Evolutionary conservation across 2,113 vertebrate genomes (phyloP).

Genomic region (Sander lucioperca): DNA sequence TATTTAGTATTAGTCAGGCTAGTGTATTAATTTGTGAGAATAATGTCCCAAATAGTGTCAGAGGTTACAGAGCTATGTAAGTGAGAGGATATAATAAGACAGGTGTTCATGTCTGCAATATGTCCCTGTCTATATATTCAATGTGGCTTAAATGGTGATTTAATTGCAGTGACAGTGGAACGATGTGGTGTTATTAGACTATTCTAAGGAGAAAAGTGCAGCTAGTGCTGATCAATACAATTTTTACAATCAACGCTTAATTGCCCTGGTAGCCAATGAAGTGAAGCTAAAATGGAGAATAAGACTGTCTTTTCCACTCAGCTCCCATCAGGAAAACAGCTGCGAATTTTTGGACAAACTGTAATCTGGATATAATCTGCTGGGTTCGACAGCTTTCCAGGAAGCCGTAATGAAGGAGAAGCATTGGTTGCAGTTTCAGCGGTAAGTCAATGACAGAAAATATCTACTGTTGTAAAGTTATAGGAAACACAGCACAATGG

Average conservation of each 20-base stretch:
- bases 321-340: slow-evolving; percentile 21
- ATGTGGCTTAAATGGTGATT: slow-evolving; percentile 41
- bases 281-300: slow-evolving; percentile 56
- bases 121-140: slow-evolving; percentile 40
- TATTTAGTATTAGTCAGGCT: slow-evolving; percentile 63
- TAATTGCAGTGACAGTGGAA: slow-evolving; percentile 50
- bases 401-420: slow-evolving; percentile 44
- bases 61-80: slow-evolving; percentile 46
- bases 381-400: slow-evolving; percentile 45
- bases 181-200: slow-evolving; percentile 52
- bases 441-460: slow-evolving; percentile 30
- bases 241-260: slow-evolving; percentile 69
- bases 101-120: slow-evolving; percentile 45
- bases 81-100: slow-evolving; percentile 44
- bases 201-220: slow-evolving; percentile 56
- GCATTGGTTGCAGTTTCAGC: slow-evolving; percentile 39
- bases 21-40: slow-evolving; percentile 62
- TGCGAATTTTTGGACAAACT: slow-evolving; percentile 50
- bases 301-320: slow-evolving; percentile 54
- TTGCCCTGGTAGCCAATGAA: slow-evolving; percentile 53
- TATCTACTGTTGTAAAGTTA: not conserved
- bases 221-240: slow-evolving; percentile 64
- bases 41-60: slow-evolving; percentile 61
- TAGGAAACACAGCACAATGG: not conserved
- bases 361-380: slow-evolving; percentile 56